Evolutionary conservation across 2,113 vertebrate genomes (phyloP).

Genomic region (Megatriorchis doriae): DNA sequence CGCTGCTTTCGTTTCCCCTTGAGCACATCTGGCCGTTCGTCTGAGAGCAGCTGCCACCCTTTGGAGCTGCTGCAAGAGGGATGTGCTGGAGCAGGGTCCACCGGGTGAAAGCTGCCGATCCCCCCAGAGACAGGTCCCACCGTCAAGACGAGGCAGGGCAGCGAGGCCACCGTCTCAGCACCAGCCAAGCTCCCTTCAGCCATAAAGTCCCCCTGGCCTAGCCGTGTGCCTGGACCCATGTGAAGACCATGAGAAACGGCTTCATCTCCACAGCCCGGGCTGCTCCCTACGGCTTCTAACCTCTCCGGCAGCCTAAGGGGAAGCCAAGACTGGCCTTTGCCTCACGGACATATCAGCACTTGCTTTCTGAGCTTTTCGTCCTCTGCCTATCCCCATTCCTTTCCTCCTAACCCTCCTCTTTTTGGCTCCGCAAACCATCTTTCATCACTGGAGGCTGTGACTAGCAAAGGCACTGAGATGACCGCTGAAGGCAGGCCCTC

Average conservation of each 20-base stretch:
- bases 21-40: accelerated
- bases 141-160: background rate
- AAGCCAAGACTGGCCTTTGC: background rate
- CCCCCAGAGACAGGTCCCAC: background rate
- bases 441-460: background rate
- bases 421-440: background rate
- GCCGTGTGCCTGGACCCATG: accelerated
- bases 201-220: too few relatives aligned
- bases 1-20: background rate
- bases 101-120: accelerated
- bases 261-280: background rate
- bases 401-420: background rate
- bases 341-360: background rate
- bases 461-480: background rate
- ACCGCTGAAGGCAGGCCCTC: background rate
- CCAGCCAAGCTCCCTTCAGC: background rate
- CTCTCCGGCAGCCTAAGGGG: background rate
- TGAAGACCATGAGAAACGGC: background rate
- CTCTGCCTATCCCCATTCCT: background rate
- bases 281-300: background rate
- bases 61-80: background rate
- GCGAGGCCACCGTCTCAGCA: accelerated
- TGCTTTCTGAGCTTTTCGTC: background rate
- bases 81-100: background rate
- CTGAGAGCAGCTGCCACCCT: background rate